A percentile compares a stretch with the other conserved stretches of the same genome.
phyloP scores from a whole-genome alignment of 2,113 vertebrate species.

The Anarhynchus alexandrinus region DNA sequence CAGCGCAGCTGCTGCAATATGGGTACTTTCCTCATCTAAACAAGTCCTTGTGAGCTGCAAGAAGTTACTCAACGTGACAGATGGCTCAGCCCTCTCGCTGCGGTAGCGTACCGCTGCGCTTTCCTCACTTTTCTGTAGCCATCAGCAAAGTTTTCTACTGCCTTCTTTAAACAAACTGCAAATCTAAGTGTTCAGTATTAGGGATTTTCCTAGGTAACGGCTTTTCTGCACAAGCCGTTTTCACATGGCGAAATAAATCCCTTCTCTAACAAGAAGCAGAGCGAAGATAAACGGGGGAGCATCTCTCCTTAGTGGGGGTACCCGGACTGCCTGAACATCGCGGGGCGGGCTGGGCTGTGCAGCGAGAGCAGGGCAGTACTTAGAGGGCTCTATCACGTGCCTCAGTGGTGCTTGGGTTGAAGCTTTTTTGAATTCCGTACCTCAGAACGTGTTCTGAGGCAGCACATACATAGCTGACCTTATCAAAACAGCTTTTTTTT shows the following conservation, averaged over 20 bases:
- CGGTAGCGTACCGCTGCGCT: background rate
- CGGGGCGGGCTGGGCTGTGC: too few species aligned
- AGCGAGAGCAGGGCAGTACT: rapidly evolving
- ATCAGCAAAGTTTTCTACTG: background rate
- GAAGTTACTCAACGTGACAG: background rate
- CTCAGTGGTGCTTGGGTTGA: rapidly evolving
- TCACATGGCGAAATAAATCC: background rate
- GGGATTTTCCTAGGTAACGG: too few species aligned
- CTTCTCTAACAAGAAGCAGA: background rate
- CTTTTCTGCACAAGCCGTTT: background rate
- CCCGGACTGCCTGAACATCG: background rate
- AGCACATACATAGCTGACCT: background rate
- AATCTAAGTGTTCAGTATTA: rapidly evolving
- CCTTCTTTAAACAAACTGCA: background rate
- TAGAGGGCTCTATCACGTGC: rapidly evolving
- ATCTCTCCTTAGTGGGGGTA: rapidly evolving
- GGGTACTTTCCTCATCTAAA: rapidly evolving
- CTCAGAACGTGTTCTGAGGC: too few species aligned
- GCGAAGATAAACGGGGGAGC: background rate
- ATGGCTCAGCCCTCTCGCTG: background rate
- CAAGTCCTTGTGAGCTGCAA: background rate
- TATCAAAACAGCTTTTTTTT: background rate
- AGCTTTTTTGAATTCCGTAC: background rate
- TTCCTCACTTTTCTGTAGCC: background rate
- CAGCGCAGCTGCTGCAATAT: rapidly evolving